Evolutionary conservation across 2,888 invertebrate genomes (phyloP).

Genomic region (Harpagoxenus sublaevis): DNA sequence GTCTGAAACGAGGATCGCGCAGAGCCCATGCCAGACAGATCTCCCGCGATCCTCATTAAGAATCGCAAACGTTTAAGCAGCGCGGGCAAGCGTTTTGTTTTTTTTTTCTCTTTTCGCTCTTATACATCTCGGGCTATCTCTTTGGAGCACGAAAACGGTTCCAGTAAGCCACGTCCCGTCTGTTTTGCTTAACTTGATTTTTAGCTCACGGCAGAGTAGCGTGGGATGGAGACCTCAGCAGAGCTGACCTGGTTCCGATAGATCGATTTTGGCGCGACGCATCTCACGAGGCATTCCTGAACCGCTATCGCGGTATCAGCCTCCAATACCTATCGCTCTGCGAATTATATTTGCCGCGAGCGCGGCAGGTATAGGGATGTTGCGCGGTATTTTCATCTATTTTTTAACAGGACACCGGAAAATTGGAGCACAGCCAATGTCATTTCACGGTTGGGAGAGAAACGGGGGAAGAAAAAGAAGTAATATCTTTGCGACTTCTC

Average conservation of each 20-base stretch:
- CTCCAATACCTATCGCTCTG: not conserved
- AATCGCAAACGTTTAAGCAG: slow-evolving; percentile 14
- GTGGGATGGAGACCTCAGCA: slow-evolving; percentile 42
- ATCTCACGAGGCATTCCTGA: slow-evolving; percentile 18
- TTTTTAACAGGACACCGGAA: not conserved
- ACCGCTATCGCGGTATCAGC: slow-evolving; percentile 3
- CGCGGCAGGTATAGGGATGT: not conserved
- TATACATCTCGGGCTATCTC: not conserved
- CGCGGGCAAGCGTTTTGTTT: not conserved
- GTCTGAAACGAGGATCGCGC: not conserved
- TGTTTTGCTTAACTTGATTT: slow-evolving; percentile 52
- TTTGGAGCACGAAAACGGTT: not conserved
- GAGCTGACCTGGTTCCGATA: slow-evolving; percentile 47
- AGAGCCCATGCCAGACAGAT: not conserved
- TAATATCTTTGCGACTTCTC: not conserved
- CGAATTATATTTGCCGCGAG: not conserved
- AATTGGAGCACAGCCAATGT: not conserved
- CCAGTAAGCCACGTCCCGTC: not conserved
- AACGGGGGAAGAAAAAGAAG: not conserved
- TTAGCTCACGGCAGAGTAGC: slow-evolving; percentile 28
- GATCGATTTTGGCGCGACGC: slow-evolving; percentile 49
- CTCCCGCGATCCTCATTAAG: not conserved
- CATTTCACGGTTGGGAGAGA: not conserved
- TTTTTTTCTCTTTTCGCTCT: too few species aligned
- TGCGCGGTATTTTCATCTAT: not conserved